phyloP scores from a whole-genome alignment of 1,140 invertebrate species.

The Plectus sambesii region DNA sequence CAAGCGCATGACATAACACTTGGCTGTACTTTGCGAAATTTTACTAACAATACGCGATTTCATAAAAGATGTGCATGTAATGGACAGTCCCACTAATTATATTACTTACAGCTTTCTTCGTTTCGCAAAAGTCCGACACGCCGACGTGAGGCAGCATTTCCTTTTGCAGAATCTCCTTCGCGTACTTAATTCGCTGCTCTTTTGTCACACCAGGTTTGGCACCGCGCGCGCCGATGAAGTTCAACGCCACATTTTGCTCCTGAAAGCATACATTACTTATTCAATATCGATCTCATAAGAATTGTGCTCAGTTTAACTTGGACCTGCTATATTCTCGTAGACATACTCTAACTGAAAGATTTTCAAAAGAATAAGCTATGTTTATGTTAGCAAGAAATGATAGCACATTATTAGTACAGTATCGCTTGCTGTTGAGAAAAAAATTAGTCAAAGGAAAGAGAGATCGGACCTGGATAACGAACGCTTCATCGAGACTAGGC shows the following conservation, averaged over 20 bases:
- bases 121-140: slow-evolving; percentile 96
- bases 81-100: neutral
- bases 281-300: too few relatives aligned
- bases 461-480: slow-evolving; percentile 73
- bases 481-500: slow-evolving; percentile 94
- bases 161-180: slow-evolving; percentile 94
- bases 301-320: too few relatives aligned
- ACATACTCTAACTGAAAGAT: too few relatives aligned
- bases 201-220: slow-evolving; percentile 92
- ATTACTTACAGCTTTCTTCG: slow-evolving; percentile 68
- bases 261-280: slow-evolving; percentile 51
- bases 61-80: too few relatives aligned
- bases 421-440: too few relatives aligned
- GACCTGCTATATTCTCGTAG: too few relatives aligned
- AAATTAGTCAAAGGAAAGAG: too few relatives aligned
- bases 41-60: too few relatives aligned
- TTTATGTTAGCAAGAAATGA: too few relatives aligned
- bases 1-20: too few relatives aligned
- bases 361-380: too few relatives aligned
- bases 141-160: slow-evolving; percentile 99
- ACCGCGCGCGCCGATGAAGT: slow-evolving; percentile 92
- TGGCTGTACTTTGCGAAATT: slow-evolving; percentile 2
- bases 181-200: slow-evolving; percentile 97
- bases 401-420: too few relatives aligned
- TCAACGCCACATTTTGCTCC: slow-evolving; percentile 93